phyloP scores from a whole-genome alignment of 2,888 invertebrate species.

The Oscheius sp. region DNA sequence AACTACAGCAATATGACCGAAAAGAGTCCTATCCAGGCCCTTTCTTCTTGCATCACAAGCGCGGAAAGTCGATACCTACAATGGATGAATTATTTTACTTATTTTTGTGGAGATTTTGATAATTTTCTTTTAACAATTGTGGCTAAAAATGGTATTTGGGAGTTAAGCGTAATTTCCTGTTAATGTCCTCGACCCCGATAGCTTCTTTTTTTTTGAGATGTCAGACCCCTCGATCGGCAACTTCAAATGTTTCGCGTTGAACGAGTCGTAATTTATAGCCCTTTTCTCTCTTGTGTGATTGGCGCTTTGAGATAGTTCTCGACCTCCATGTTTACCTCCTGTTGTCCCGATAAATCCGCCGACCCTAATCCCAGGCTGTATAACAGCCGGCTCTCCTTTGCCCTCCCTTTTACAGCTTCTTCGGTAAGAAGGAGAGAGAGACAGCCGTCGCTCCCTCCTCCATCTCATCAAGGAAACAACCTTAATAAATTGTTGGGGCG shows the following conservation, averaged over 20 bases:
- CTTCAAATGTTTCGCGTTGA: conserved; percentile 12
- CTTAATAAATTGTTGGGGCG: no score
- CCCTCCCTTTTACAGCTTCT: neutral
- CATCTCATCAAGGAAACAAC: no score
- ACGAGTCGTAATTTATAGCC: conserved; percentile 19
- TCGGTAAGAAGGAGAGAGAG: neutral
- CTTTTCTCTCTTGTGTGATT: neutral
- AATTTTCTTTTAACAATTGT: no score
- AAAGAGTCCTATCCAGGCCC: conserved; percentile 52
- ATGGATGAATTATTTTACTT: no score
- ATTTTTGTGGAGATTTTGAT: no score
- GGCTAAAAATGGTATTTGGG: no score
- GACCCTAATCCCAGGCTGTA: no score
- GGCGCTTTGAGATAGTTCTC: neutral
- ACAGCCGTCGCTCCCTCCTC: neutral
- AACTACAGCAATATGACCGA: conserved; percentile 57
- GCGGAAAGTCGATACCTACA: conserved; percentile 56
- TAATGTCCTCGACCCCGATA: neutral
- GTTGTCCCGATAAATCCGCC: no score
- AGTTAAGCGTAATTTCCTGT: no score
- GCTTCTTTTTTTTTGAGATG: neutral
- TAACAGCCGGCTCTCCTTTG: neutral
- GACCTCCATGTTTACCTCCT: neutral
- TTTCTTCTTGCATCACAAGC: conserved; percentile 52
- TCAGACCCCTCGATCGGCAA: neutral